These are phyloP conservation scores for Acrocephalus arundinaceus DNA, from an alignment of 2,113 vertebrate genomes.

Conservation along the genomic window DNA sequence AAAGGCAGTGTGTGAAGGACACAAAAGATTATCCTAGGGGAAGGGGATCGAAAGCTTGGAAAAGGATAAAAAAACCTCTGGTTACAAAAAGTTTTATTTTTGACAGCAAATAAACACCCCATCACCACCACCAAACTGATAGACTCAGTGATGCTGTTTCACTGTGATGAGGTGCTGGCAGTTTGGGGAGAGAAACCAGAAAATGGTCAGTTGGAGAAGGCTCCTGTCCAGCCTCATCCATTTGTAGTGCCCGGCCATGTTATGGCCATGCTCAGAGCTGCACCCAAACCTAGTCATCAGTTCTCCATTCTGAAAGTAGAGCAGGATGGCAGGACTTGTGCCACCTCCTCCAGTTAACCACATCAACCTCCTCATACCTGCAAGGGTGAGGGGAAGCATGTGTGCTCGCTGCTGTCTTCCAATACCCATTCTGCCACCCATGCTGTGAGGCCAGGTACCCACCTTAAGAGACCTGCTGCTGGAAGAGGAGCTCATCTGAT, in stretches of 20 bases:
- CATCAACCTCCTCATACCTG: neutral
- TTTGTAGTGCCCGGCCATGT: neutral
- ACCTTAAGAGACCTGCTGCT: neutral
- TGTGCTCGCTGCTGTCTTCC: fast-evolving
- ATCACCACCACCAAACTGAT: too few species aligned
- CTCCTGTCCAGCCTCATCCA: neutral
- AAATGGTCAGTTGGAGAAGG: neutral
- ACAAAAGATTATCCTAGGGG: neutral
- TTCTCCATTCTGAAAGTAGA: neutral
- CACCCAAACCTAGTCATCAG: neutral
- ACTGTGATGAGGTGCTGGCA: neutral
- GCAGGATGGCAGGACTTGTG: neutral
- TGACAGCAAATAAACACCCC: neutral
- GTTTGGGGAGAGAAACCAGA: neutral
- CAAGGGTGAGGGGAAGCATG: neutral
- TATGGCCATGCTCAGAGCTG: neutral
- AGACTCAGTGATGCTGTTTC: neutral
- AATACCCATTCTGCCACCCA: neutral
- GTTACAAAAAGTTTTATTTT: neutral
- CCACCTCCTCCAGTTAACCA: neutral
- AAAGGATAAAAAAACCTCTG: neutral
- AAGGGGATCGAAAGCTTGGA: neutral
- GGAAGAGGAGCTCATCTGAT: neutral
- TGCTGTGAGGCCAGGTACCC: neutral
- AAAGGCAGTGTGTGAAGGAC: neutral